These are phyloP conservation scores for Spermophilus dauricus DNA, from an alignment of 2,113 vertebrate species.

Conservation along the genomic window DNA sequence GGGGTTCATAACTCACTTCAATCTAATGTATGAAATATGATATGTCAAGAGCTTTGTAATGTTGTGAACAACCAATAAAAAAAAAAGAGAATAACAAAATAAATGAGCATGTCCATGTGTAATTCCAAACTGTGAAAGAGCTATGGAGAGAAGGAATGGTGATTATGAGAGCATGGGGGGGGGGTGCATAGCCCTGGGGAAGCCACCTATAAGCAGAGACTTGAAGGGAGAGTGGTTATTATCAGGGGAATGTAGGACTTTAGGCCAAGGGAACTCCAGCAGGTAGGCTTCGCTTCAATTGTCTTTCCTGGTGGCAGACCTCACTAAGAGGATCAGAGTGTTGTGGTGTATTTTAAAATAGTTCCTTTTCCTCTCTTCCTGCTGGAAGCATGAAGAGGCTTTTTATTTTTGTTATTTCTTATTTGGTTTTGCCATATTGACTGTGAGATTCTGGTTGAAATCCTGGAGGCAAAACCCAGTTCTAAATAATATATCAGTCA, in stretches of 20 bases:
- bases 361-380: background rate
- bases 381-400: background rate
- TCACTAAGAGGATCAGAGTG: background rate
- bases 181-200: too few species aligned
- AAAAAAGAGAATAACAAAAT: background rate
- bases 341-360: background rate
- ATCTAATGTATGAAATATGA: too few species aligned
- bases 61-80: too few species aligned
- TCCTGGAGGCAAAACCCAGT: background rate
- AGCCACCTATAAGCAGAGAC: background rate
- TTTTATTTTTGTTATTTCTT: background rate
- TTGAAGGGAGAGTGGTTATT: too few species aligned
- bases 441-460: background rate
- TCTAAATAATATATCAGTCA: background rate
- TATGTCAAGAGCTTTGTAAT: too few species aligned
- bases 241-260: background rate
- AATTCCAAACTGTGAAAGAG: background rate
- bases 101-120: background rate
- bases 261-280: background rate
- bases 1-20: too few species aligned
- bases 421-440: background rate
- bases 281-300: background rate
- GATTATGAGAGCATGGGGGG: background rate
- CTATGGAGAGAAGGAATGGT: rapidly evolving
- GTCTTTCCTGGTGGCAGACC: background rate